Evolutionary conservation across 2,888 invertebrate species (phyloP).

Genomic region (Biston betularia): DNA sequence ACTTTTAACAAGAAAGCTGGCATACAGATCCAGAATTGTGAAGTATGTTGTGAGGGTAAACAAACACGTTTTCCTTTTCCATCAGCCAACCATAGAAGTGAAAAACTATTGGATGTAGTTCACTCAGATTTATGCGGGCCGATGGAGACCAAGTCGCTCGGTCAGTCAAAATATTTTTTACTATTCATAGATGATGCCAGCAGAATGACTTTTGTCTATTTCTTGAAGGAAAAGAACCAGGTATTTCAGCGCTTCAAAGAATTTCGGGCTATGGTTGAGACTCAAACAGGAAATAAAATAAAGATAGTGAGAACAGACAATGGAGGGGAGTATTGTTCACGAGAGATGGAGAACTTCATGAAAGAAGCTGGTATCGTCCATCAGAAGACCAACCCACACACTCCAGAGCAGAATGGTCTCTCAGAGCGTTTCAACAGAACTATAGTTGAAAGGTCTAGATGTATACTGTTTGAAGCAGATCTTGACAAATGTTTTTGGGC

Average conservation of each 20-base stretch:
- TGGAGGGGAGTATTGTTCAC: conserved; percentile 12
- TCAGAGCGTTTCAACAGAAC: conserved; percentile 34
- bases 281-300: conserved; percentile 32
- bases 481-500: conserved; percentile 28
- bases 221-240: conserved; percentile 32
- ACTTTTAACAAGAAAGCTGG: neutral
- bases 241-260: conserved; percentile 35
- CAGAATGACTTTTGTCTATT: neutral
- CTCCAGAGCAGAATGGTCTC: conserved; percentile 37
- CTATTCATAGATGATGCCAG: neutral
- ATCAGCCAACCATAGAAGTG: neutral
- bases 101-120: neutral
- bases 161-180: neutral
- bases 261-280: conserved; percentile 39
- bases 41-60: neutral
- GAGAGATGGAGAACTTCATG: conserved; percentile 6
- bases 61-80: neutral
- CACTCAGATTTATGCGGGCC: neutral
- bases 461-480: conserved; percentile 33
- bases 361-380: conserved; percentile 17
- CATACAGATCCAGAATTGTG: neutral
- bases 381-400: conserved; percentile 34
- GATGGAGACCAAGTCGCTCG: neutral
- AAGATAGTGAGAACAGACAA: conserved; percentile 34
- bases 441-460: conserved; percentile 33